A percentile compares a stretch with the other conserved stretches of the same genome.
Evolutionary conservation across 2,113 vertebrate genomes (phyloP).

Genomic region (Kryptolebias marmoratus): DNA sequence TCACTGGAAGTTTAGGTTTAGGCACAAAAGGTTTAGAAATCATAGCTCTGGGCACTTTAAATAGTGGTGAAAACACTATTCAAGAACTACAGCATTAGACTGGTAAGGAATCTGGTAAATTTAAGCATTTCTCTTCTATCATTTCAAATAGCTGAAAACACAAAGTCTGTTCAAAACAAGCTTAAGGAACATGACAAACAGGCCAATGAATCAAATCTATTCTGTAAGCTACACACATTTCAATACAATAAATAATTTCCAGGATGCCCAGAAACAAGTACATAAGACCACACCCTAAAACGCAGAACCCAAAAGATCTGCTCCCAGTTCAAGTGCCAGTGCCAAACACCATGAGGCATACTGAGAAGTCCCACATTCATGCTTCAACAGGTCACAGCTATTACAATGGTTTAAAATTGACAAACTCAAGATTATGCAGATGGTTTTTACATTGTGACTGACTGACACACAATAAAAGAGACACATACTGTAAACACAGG

Average conservation of each 20-base stretch:
- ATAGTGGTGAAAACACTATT: too few species aligned
- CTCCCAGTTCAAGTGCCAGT: not conserved
- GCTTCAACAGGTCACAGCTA: not conserved
- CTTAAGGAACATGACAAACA: not conserved
- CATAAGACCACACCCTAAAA: not conserved
- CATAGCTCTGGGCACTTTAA: not conserved
- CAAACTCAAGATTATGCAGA: not conserved
- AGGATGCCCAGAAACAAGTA: not conserved
- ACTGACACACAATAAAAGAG: conserved; percentile 19
- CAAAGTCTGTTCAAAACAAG: not conserved
- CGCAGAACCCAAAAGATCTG: not conserved
- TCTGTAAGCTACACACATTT: not conserved
- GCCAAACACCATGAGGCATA: not conserved
- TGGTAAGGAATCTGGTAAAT: not conserved
- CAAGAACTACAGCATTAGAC: too few species aligned
- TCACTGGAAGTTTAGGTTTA: not conserved
- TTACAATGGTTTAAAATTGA: not conserved
- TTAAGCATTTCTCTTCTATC: not conserved
- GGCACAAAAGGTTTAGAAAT: not conserved
- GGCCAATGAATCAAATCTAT: not conserved
- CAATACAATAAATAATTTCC: conserved; percentile 7
- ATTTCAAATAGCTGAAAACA: not conserved
- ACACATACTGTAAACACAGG: not conserved
- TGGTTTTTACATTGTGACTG: not conserved
- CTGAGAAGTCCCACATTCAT: not conserved